These are phyloP conservation scores for Rhamphomyia laevipes DNA, from an alignment of 2,888 invertebrate genomes.

Conservation along the genomic window DNA sequence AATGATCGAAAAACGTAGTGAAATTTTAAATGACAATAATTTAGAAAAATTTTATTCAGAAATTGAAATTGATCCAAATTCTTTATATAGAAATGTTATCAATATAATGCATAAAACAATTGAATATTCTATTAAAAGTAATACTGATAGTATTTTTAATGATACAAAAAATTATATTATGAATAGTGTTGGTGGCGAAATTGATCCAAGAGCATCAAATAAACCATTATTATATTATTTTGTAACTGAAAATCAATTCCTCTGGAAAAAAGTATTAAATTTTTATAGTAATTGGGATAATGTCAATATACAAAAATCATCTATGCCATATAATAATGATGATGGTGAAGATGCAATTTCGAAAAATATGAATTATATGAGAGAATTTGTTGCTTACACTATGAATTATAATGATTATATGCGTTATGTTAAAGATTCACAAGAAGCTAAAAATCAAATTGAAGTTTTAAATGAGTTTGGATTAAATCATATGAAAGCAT, in stretches of 20 bases:
- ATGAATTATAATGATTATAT: neutral
- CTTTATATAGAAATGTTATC: conserved; percentile 9
- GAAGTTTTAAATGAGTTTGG: neutral
- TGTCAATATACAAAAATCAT: neutral
- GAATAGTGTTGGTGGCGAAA: neutral
- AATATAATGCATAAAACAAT: too few relatives aligned
- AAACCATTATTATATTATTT: neutral
- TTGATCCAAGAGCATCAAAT: neutral
- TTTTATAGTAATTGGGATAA: neutral
- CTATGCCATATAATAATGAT: neutral
- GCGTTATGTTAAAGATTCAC: neutral
- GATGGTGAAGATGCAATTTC: neutral
- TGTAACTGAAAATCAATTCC: neutral
- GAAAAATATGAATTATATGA: neutral
- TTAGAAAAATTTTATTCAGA: conserved; percentile 1
- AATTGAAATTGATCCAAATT: conserved; percentile 7
- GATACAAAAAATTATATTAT: too few relatives aligned
- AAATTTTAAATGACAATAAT: neutral
- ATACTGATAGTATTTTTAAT: too few relatives aligned
- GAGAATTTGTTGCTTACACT: neutral
- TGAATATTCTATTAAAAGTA: too few relatives aligned
- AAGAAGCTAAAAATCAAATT: neutral
- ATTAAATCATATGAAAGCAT: neutral
- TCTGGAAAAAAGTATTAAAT: neutral
- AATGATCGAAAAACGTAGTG: too few relatives aligned